Evolutionary conservation across 1,140 invertebrate species (phyloP).

Genomic region (Zaprionus davidi): DNA sequence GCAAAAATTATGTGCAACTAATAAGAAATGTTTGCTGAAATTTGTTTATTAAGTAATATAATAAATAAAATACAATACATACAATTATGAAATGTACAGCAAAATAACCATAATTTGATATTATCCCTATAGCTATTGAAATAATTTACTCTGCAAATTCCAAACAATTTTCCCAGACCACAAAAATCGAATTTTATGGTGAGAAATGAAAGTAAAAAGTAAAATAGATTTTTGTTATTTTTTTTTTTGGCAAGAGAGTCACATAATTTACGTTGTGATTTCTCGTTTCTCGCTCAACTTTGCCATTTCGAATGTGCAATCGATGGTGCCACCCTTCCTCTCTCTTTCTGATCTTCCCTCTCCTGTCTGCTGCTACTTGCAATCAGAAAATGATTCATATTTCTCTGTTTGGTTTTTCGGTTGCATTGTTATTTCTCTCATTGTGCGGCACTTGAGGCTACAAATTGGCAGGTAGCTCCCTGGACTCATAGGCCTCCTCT

Average conservation of each 20-base stretch:
- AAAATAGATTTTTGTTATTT: conserved; percentile 22
- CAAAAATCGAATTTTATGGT: neutral
- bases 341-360: neutral
- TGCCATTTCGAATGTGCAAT: conserved; percentile 55
- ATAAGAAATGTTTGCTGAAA: neutral
- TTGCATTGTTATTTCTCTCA: conserved; percentile 16
- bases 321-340: neutral
- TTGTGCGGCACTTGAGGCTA: conserved; percentile 34
- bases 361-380: conserved; percentile 6
- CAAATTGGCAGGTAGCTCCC: conserved; percentile 48
- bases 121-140: neutral
- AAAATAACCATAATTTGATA: neutral
- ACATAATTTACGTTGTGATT: conserved; percentile 40
- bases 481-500: conserved; percentile 2
- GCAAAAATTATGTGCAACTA: too few relatives aligned
- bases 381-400: conserved; percentile 76
- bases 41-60: neutral
- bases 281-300: conserved; percentile 53
- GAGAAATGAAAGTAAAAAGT: conserved; percentile 59
- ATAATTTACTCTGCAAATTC: neutral
- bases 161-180: conserved; percentile 9
- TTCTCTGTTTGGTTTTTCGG: conserved; percentile 31
- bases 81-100: neutral
- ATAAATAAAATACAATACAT: neutral
- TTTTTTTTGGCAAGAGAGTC: conserved; percentile 34